Conservation (phyloP, 2,113 vertebrate genomes). For the Salvelinus namaycush region DNA sequence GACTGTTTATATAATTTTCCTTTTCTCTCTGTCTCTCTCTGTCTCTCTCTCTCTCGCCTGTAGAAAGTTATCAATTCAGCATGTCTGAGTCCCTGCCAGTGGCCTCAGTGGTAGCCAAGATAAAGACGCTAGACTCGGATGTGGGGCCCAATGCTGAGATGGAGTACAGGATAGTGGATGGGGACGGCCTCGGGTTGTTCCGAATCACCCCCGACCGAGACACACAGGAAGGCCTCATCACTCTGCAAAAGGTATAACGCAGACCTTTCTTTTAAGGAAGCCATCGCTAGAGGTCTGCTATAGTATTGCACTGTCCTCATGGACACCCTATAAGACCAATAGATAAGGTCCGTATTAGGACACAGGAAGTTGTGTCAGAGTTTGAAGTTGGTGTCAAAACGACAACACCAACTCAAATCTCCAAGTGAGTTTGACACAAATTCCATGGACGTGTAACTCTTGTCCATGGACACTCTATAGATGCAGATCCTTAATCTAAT, state of each 20-base stretch:
- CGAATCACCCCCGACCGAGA: slow-evolving; percentile 90
- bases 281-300: no score
- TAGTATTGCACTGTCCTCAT: no score
- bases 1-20: not conserved
- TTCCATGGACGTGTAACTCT: no score
- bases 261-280: not conserved
- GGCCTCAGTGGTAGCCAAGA: slow-evolving; percentile 86
- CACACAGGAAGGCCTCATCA: slow-evolving; percentile 90
- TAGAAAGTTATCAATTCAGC: slow-evolving; percentile 90
- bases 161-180: slow-evolving; percentile 93
- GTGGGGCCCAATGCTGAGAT: slow-evolving; percentile 90
- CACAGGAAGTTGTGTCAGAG: no score
- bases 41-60: slow-evolving; percentile 40
- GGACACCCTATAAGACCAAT: no score
- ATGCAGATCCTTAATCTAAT: no score
- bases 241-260: slow-evolving; percentile 84
- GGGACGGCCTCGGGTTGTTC: slow-evolving; percentile 85
- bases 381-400: no score
- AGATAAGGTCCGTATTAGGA: no score
- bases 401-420: no score
- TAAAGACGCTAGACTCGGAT: slow-evolving; percentile 91
- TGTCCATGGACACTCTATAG: no score
- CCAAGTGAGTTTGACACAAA: no score
- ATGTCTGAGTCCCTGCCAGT: slow-evolving; percentile 87
- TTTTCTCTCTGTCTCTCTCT: not conserved